Evolutionary conservation across 2,113 vertebrate genomes (phyloP), one percentile per base, ranked within the genome.

Genomic region (Ceuthmochares aereus): DNA sequence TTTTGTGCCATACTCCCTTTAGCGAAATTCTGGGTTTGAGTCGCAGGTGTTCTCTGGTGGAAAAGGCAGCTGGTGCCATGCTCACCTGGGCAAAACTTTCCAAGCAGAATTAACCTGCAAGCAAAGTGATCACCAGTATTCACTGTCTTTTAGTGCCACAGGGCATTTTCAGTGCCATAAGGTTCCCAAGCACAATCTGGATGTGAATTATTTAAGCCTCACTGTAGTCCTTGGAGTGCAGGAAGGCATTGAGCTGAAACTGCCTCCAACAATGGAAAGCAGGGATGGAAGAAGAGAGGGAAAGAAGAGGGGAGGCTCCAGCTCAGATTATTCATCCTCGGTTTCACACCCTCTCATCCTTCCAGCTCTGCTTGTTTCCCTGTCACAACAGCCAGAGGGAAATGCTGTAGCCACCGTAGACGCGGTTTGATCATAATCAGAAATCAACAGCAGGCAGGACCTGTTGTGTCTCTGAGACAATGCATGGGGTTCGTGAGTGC

Each of bases 391-490:
- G 90, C 92, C 86, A 43, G 51, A 43, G 93, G 80, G 93, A 62
- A 93, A 49, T 0, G 89, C 95, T 58, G 84, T 37, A 3, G 84
- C 89, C 9, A 76, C 89, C 6, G 90, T 95, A 63, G 84, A 74
- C 67, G 20, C 80, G 3, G 69, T 47, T 80, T 74, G 90, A 92
- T 95, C 68, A 1, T 43, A 60, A 85, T 73, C 90, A 27, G 13
- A 73, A 85, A 36, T 40, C 95, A 60, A 9, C 92, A 52, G 86
- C 90, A 75, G 92, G 93, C 92, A 90, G 81, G 92, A 97, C 97
- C 97, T 95, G 96, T 97, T 97, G 97, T 95, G 85, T 43, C 87
- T 89, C 43, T 5, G n/a, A 95, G 94, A 95, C 95, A 93, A 97
- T 96, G 96, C 95, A 2, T 14, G 12, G 90, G 59, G 12, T 49